phyloP scores from a whole-genome alignment of 1,140 invertebrate genomes.

The Maconellicoccus hirsutus region DNA sequence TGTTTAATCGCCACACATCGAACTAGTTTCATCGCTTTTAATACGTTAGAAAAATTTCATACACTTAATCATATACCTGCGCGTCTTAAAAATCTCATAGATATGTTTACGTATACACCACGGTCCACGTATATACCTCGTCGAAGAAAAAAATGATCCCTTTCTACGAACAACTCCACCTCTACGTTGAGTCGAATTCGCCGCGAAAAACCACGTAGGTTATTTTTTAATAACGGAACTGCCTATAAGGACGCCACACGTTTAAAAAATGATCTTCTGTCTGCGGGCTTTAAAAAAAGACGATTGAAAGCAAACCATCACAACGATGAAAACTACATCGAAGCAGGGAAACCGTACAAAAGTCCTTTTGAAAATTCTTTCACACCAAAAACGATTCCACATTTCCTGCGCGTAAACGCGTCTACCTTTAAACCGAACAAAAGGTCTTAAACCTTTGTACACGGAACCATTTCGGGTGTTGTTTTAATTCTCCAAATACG shows the following conservation, averaged over 20 bases:
- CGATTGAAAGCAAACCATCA: background rate
- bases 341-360: no score
- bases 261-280: background rate
- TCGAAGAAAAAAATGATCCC: slow-evolving; percentile 9
- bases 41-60: background rate
- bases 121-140: no score
- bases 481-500: background rate
- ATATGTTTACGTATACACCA: no score
- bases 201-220: background rate
- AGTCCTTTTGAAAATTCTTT: background rate
- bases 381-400: background rate
- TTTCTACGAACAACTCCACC: background rate
- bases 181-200: no score
- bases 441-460: background rate
- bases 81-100: no score
- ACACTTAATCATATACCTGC: background rate
- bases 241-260: no score
- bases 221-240: background rate
- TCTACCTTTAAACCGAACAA: background rate
- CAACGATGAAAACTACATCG: background rate
- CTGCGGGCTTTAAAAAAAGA: background rate
- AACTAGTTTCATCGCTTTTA: background rate
- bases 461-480: background rate
- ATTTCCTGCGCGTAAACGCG: slow-evolving; percentile 1
- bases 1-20: background rate